phyloP scores from a whole-genome alignment of 2,113 vertebrate species.

The Corythoichthys haematopterus region DNA sequence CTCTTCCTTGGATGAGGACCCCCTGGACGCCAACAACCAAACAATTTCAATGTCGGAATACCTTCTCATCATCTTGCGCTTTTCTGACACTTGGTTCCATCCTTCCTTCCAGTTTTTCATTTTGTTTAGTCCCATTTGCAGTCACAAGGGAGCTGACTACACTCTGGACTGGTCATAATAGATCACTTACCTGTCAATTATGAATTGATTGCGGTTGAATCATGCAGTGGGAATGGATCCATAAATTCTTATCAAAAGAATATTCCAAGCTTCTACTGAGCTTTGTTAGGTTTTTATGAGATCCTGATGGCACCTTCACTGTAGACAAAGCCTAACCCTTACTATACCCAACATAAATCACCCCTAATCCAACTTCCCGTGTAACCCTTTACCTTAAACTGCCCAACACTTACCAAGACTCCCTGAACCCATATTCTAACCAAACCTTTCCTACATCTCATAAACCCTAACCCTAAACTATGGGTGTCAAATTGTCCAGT shows the following conservation, averaged over 20 bases:
- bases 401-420: too few species aligned
- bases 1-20: not conserved
- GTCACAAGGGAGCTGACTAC: not conserved
- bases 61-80: not conserved
- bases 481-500: too few species aligned
- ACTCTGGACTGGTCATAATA: not conserved
- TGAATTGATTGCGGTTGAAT: not conserved
- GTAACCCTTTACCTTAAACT: too few species aligned
- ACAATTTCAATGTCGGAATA: not conserved
- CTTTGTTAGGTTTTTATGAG: too few species aligned
- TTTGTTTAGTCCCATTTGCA: not conserved
- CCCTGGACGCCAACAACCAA: not conserved
- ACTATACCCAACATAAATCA: too few species aligned
- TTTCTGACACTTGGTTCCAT: not conserved
- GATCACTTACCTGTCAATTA: not conserved
- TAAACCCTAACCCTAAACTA: too few species aligned
- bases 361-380: too few species aligned
- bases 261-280: not conserved
- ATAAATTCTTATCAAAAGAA: not conserved
- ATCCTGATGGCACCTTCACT: too few species aligned
- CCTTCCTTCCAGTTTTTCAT: not conserved
- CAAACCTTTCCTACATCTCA: too few species aligned
- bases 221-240: not conserved
- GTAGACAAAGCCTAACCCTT: too few species aligned
- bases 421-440: too few species aligned